Percentiles rank a stretch among this genome's conserved stretches.
These are phyloP conservation scores for Oryzias sinensis DNA, from an alignment of 2,797 vertebrate species.

Conservation along the genomic window DNA sequence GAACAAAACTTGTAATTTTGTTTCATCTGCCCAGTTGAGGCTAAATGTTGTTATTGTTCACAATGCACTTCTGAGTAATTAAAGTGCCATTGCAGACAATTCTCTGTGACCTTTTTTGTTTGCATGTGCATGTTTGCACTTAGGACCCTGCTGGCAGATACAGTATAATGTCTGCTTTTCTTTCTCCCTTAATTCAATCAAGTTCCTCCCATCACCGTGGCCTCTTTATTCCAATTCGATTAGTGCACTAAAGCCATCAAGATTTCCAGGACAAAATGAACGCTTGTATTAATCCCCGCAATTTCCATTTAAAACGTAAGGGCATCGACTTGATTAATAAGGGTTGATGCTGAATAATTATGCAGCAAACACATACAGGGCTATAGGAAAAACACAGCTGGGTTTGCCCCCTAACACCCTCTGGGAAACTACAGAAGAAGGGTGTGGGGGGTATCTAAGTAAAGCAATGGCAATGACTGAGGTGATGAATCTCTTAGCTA, in stretches of 20 bases:
- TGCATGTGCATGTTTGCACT: constrained; percentile 68
- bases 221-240: constrained; percentile 99
- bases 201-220: constrained; percentile 84
- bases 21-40: constrained; percentile 23
- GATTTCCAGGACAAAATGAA: constrained; percentile 98
- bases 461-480: constrained; percentile 99
- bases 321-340: constrained; percentile 99
- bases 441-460: constrained; percentile 86
- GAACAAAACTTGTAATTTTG: neutral
- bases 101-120: constrained; percentile 46
- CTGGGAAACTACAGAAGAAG: constrained; percentile 79
- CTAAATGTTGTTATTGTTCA: constrained; percentile 30
- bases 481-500: constrained; percentile 98
- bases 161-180: constrained; percentile 87
- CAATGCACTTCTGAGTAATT: constrained; percentile 41
- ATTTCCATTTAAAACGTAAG: constrained; percentile 99
- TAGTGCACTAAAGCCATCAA: constrained; percentile 97
- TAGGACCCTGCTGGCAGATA: constrained; percentile 84
- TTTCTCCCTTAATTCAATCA: constrained; percentile 95
- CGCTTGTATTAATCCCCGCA: constrained; percentile 99
- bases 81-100: constrained; percentile 40
- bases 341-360: constrained; percentile 99
- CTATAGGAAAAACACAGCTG: constrained; percentile 96
- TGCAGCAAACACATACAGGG: constrained; percentile 85
- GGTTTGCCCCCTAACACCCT: constrained; percentile 90